Evolutionary conservation across 2,888 invertebrate genomes (phyloP).

Genomic region (Scotopteryx bipunctaria): DNA sequence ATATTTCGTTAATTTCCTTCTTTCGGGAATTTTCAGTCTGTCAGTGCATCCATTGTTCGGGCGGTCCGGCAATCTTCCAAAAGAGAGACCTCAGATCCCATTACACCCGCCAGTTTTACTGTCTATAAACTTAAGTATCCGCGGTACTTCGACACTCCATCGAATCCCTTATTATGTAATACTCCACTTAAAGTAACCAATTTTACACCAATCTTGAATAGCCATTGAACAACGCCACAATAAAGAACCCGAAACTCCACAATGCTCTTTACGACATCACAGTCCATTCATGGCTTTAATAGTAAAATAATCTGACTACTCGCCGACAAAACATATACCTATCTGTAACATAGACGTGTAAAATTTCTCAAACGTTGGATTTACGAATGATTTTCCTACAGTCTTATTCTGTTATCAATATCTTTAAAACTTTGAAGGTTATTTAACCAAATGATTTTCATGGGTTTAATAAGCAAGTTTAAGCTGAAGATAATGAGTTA

Average conservation of each 20-base stretch:
- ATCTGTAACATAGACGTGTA: slow-evolving; percentile 76
- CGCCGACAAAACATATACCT: slow-evolving; percentile 57
- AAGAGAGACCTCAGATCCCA: slow-evolving; percentile 51
- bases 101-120: slow-evolving; percentile 71
- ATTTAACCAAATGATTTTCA: too few species aligned
- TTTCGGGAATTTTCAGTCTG: too few species aligned
- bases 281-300: slow-evolving; percentile 62
- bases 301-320: slow-evolving; percentile 67
- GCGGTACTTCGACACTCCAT: slow-evolving; percentile 53
- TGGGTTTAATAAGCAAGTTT: too few species aligned
- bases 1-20: too few species aligned
- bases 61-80: not conserved
- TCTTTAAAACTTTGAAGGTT: not conserved
- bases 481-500: too few species aligned
- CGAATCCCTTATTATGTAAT: slow-evolving; percentile 50
- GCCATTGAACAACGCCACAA: slow-evolving; percentile 53
- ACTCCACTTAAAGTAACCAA: slow-evolving; percentile 46
- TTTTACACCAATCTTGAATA: slow-evolving; percentile 50
- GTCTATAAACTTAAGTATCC: slow-evolving; percentile 75
- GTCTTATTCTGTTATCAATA: slow-evolving; percentile 26
- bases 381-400: slow-evolving; percentile 62
- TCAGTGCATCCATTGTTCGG: not conserved
- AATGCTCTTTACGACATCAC: slow-evolving; percentile 68
- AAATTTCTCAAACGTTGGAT: slow-evolving; percentile 76
- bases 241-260: slow-evolving; percentile 62